These are phyloP conservation scores for Coenonympha glycerion DNA, from an alignment of 2,888 invertebrate genomes.

Conservation along the genomic window DNA sequence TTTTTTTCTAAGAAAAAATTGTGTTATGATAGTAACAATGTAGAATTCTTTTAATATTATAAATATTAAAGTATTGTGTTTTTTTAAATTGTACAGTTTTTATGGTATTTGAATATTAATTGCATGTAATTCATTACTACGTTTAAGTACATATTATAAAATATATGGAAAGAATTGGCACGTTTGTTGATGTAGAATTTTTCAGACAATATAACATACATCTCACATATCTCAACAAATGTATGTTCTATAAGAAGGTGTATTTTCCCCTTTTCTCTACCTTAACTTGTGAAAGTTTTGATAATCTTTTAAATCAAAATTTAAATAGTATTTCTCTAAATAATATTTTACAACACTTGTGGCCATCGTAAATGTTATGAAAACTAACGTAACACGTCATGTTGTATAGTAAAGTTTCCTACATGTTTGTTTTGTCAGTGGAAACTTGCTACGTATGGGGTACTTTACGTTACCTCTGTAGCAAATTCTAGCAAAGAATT, in stretches of 20 bases:
- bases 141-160: not conserved
- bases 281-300: too few species aligned
- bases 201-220: not conserved
- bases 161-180: constrained; percentile 9
- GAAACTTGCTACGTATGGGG: too few species aligned
- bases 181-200: constrained; percentile 16
- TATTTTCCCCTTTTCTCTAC: not conserved
- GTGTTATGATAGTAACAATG: not conserved
- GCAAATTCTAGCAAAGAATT: too few species aligned
- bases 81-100: constrained; percentile 12
- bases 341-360: too few species aligned
- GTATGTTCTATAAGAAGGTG: not conserved
- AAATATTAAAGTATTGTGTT: not conserved
- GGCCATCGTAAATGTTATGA: too few species aligned
- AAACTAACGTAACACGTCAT: too few species aligned
- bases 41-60: not conserved
- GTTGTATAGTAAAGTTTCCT: too few species aligned
- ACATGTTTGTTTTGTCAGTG: too few species aligned
- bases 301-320: too few species aligned
- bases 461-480: too few species aligned
- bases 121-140: constrained; percentile 18
- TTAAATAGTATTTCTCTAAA: too few species aligned
- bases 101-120: constrained; percentile 3
- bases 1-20: constrained; percentile 4
- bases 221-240: constrained; percentile 11